Base-by-base conservation (phyloP, 2,888 invertebrate species). In the Drosophila quinaria region DNA sequence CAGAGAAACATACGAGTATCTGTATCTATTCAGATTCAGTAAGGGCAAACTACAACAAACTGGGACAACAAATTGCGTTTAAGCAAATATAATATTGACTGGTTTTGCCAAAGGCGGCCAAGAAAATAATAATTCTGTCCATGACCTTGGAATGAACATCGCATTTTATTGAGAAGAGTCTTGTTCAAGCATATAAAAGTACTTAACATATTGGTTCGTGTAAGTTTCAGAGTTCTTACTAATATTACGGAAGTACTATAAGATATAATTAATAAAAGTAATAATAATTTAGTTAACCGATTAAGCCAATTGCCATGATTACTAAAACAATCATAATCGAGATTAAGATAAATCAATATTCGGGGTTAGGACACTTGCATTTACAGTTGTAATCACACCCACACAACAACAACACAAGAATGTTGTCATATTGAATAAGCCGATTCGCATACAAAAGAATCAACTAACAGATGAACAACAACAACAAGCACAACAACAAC, bases 401-500 rank as follows among this genome's bases (percentile, higher is more conserved):
- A 25, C 22, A 25, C 22, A 5, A 5, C 25, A 25, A 41, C 13
- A 66, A 17, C 51, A 44, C 22, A 44, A 54, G 56, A 59, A 69
- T 65, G 42, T 60, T 70, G 70, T 70, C 59, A 64, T 70, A 64
- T 63, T 75, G 63, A 66, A 64, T 61, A 67, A 64, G 58, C 70
- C 75, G 54, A 70, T 47, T 42, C 33, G 47, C 39, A 51, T 15
- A 76, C 79, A 77, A 77, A 42, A 17, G 74, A 74, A 59, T 33
- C 69, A 56, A 46, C 54, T 68, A 68, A 58, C 68, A 54, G 64
- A 69, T 67, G 72, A 70, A 73, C 67, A 71, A 51, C 68, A 76
- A 61, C 69, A 70, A 54, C 63, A 56, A n/a, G n/a, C n/a, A 50
- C 60, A 75, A 47, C 35, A 68, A 22, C 63, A 56, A 50, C 60